Evolutionary conservation across 2,888 invertebrate species (phyloP), one percentile per base, ranked within the genome.

Genomic region (Apodemia zela): DNA sequence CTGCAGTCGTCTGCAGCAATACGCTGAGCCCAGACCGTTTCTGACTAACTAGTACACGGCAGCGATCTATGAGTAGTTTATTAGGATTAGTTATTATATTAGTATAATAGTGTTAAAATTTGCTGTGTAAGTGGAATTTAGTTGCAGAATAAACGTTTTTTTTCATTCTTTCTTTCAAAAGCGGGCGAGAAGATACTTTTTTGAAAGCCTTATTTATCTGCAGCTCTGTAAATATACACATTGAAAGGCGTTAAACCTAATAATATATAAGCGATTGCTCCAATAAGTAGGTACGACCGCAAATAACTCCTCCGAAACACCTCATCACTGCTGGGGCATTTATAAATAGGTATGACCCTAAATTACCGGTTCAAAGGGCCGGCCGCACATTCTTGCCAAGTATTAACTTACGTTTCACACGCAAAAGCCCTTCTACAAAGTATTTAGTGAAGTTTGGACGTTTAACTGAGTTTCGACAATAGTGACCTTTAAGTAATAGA

Each of bases 321-420:
- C 25, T 25, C 54, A 25, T 54, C 25, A 54, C 13, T 11, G 25
- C 25, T 54, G 10, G 21, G 54, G 25, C 25, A 54, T 54, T 54
- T 54, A 54, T 54, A 54, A 54, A 54, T 25, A 54, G 25, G 25
- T 54, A 45, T 45, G 42, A 45, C 51, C 51, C 29, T 29, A 59
- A 59, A 59, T 59, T 59, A 59, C 10, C 35, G 35, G 59, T 15
- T 33, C 35, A 59, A 59, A 59, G 59, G 59, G 59, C 25, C 59
- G 59, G 29, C 59, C 59, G 59, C 59, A 59, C 35, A 51, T 84
- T 81, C 82, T 81, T 81, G 75, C 70, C 63, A 72, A 77, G 69
- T 75, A 72, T 73, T 74, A 80, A 82, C 77, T 80, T 79, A 76
- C 73, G 72, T 75, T 81, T 78, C 74, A 72, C 59, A 59, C 59